Percentiles rank a stretch among this genome's conserved stretches.
These are phyloP conservation scores for Psittacara wagleri DNA, from an alignment of 2,113 vertebrate genomes.

Conservation along the genomic window DNA sequence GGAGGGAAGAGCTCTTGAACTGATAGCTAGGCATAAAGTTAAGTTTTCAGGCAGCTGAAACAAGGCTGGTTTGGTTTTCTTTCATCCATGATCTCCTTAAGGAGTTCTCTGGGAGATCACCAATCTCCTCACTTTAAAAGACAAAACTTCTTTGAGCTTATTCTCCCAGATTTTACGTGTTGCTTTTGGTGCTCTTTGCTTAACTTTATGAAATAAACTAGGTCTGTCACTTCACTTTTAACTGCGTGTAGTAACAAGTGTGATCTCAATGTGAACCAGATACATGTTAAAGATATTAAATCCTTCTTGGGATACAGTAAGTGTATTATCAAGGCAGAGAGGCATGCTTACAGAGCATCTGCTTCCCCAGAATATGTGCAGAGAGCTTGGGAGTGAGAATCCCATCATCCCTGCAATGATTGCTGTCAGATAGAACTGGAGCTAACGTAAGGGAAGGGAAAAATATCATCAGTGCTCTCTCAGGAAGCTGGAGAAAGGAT, in stretches of 20 bases:
- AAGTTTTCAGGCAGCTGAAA: constrained; percentile 16
- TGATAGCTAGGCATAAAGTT: background rate
- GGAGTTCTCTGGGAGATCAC: background rate
- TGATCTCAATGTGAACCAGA: background rate
- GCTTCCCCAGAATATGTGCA: background rate
- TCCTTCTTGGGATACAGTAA: background rate
- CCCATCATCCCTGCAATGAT: background rate
- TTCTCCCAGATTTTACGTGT: background rate
- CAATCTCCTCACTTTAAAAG: background rate
- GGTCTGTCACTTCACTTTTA: background rate
- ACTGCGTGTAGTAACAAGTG: background rate
- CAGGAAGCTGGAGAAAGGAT: background rate
- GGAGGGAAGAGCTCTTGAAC: constrained; percentile 8
- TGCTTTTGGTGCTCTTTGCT: background rate
- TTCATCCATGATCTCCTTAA: constrained; percentile 17
- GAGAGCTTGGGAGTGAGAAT: background rate
- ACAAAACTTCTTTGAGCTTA: background rate
- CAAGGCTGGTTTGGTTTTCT: constrained; percentile 25
- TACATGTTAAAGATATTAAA: background rate
- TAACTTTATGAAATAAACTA: background rate
- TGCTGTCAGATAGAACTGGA: background rate
- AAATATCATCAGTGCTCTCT: background rate
- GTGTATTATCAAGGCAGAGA: background rate
- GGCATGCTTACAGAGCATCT: background rate
- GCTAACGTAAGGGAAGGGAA: background rate